Conservation (phyloP, 2,888 invertebrate genomes). For the Eupithecia abbreviata region DNA sequence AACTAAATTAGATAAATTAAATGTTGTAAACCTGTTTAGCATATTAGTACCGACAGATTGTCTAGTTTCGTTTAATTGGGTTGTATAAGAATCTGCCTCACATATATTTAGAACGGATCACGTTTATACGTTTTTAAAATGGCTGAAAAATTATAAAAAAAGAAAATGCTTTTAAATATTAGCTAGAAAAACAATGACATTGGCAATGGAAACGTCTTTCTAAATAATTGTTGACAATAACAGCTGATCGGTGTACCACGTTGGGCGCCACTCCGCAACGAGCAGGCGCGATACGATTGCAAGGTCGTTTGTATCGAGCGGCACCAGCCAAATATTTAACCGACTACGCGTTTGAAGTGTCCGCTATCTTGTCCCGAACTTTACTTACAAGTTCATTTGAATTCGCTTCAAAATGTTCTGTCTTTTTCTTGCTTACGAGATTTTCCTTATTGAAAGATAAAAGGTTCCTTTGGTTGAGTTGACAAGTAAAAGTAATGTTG, state of each 20-base stretch:
- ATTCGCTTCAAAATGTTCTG: background rate
- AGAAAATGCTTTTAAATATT: background rate
- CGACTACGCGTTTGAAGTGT: constrained; percentile 50
- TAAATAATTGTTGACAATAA: constrained; percentile 53
- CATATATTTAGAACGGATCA: background rate
- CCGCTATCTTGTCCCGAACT: constrained; percentile 47
- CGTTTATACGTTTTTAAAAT: background rate
- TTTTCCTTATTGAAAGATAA: background rate
- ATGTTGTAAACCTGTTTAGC: constrained; percentile 24
- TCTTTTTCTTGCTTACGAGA: background rate
- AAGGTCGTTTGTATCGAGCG: constrained; percentile 74
- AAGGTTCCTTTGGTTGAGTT: background rate
- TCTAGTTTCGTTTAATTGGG: background rate
- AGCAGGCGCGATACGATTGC: constrained; percentile 61
- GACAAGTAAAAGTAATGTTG: background rate
- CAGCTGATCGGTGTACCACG: constrained; percentile 65
- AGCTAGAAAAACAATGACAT: background rate
- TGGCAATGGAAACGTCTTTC: background rate
- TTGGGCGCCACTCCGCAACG: constrained; percentile 59
- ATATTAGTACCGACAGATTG: background rate
- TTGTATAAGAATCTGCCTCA: background rate
- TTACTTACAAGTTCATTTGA: constrained; percentile 24
- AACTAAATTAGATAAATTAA: constrained; percentile 22
- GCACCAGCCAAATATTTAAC: constrained; percentile 67
- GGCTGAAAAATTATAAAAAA: background rate